These are phyloP conservation scores for Gadopsis marmoratus DNA, from an alignment of 2,797 vertebrate species.

Conservation along the genomic window DNA sequence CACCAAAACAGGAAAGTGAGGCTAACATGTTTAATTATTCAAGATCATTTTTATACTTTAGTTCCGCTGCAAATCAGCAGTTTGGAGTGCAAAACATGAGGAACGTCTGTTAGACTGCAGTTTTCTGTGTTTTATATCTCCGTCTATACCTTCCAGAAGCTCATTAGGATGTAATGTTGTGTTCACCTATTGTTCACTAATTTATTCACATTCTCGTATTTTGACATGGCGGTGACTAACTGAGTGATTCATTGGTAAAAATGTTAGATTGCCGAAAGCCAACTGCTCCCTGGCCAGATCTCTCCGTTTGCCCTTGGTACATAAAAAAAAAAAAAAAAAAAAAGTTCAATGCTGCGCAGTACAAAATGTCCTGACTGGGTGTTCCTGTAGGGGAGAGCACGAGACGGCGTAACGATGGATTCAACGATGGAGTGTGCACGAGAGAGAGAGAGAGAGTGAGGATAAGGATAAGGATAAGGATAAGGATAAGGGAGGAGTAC, in stretches of 20 bases:
- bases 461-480: slow-evolving; percentile 42
- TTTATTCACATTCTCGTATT: neutral
- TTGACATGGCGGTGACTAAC: neutral
- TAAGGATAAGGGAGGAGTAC: slow-evolving; percentile 35
- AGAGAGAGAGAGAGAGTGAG: slow-evolving; percentile 28
- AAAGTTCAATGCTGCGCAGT: slow-evolving; percentile 2
- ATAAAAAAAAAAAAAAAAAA: slow-evolving; percentile 5
- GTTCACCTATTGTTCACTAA: neutral
- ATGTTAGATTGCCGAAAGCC: neutral
- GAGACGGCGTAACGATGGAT: slow-evolving; percentile 16
- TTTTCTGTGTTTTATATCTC: slow-evolving; percentile 1
- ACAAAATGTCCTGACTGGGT: slow-evolving; percentile 42
- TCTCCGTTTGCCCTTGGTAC: slow-evolving; percentile 10
- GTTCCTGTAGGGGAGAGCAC: slow-evolving; percentile 24
- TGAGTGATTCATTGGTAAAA: neutral
- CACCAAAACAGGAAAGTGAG: neutral
- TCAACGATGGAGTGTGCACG: slow-evolving; percentile 11
- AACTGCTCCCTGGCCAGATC: neutral
- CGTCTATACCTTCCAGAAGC: neutral
- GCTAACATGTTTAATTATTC: neutral
- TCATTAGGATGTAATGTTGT: neutral
- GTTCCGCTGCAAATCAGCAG: neutral
- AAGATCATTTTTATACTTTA: neutral
- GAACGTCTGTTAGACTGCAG: neutral
- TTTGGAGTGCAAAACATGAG: neutral